These are phyloP conservation scores for Lepidurus couesii DNA, from an alignment of 1,140 invertebrate genomes.

Conservation along the genomic window DNA sequence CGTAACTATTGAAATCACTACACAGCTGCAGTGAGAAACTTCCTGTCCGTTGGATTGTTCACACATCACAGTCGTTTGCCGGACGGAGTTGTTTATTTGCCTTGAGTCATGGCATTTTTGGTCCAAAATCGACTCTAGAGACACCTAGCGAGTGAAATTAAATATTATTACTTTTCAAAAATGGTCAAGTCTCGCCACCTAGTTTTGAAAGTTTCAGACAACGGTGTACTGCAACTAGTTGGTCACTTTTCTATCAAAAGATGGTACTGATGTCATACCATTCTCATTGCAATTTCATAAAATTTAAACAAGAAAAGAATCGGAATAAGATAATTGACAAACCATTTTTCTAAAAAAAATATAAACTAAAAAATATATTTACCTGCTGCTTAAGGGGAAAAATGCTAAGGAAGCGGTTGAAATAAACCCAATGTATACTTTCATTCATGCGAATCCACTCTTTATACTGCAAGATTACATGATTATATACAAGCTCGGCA, in stretches of 20 bases:
- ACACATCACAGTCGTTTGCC: not conserved
- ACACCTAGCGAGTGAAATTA: not conserved
- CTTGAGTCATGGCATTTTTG: not conserved
- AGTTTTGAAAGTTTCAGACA: too few relatives aligned
- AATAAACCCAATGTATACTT: not conserved
- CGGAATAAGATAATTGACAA: too few relatives aligned
- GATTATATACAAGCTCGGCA: slow-evolving; percentile 19
- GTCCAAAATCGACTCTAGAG: not conserved
- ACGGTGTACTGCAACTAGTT: too few relatives aligned
- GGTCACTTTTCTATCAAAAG: too few relatives aligned
- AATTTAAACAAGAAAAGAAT: too few relatives aligned
- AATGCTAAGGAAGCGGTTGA: not conserved
- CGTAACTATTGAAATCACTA: not conserved
- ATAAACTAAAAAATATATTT: not conserved
- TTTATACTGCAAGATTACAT: slow-evolving; percentile 22
- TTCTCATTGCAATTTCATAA: too few relatives aligned
- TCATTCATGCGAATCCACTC: not conserved
- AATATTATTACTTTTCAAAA: not conserved
- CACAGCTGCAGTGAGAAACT: slow-evolving; percentile 9
- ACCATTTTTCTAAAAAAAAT: too few relatives aligned
- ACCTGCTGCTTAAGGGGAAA: not conserved
- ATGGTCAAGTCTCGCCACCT: too few relatives aligned
- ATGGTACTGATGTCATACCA: not conserved
- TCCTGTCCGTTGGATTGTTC: not conserved
- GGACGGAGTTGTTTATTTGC: not conserved